Evolutionary conservation across 2,888 invertebrate species (phyloP), one percentile per base, ranked within the genome.

Genomic region (Corythucha ciliata): DNA sequence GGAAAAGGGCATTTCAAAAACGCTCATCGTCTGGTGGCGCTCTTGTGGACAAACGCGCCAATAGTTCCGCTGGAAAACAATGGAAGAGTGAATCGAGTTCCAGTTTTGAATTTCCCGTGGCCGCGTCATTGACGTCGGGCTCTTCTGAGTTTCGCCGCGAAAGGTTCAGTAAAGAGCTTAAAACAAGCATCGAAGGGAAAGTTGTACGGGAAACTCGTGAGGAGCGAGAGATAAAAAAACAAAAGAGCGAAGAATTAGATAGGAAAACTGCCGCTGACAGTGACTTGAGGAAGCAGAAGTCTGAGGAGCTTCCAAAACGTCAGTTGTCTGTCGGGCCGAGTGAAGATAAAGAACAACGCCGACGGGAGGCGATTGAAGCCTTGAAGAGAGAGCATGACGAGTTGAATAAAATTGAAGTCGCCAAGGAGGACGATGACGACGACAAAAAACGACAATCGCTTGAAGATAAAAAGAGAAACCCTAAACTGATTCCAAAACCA

Each of bases 341-440:
- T 14, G 50, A 49, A 34, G 45, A 41, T 12, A 61, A 58, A 47
- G 58, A 58, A 57, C 25, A 65, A 63, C 42, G 63, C 64, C 55
- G 66, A 64, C 66, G 63, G 60, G 64, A 70, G 57, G 52, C 36
- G 7, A 48, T 47, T 16, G 52, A 52, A 29, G 32, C 42, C 3
- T 16, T 52, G 10, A 47, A 47, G 26, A 46, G 33, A 20, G 48
- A 52, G 27, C 46, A 52, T 26, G 47, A 52, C 18, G 52, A 52
- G 24, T 24, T 47, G 32, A 52, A 52, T 32, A 52, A 52, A 48
- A 52, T 52, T 12, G 47, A 52, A 48, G 41, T 47, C 3, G 48
- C 40, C 39, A 52, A 52, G 26, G 41, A 34, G n/a, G 40, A 34
- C 6, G 48, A 48, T 20, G 47, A 52, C 7, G 47, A 52, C 4